Evolutionary conservation across 2,113 vertebrate genomes (phyloP), one percentile per base, ranked within the genome.

Genomic region (Colistium nudipinnis): DNA sequence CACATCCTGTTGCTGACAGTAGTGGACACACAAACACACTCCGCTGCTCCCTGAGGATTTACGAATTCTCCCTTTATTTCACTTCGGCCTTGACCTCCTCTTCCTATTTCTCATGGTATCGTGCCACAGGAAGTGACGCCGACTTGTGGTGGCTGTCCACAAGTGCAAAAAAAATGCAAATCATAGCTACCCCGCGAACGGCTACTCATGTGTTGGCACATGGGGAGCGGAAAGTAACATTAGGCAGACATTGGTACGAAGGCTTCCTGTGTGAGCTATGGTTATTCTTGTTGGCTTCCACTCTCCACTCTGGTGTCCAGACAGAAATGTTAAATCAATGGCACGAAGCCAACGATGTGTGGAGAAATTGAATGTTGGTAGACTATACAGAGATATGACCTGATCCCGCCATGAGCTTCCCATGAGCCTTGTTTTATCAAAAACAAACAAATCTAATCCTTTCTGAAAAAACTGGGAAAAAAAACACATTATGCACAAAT

Each of bases 1-100:
- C 79, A 81, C 44, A 75, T 87, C 85, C 84, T 88, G 77, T 76
- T 12, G 27, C 73, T 70, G 71, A 74, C 44, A 49, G 36, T 19
- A 16, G 48, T 13, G 38, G 52, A 82, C 78, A 80, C 39, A 19
- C 6, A 28, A 74, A 67, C 70, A 49, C 45, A 8, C 17, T n/a
- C n/a, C n/a, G 55, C 59, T 62, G 57, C 33, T 63, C 66, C 30
- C 62, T 24, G 27, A 43, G 83, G 75, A 78, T 47, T 62, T 72
- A 27, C 63, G 35, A 65, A 51, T 67, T 54, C 9, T 30, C 36
- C 51, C 66, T 62, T 54, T 67, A 43, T 41, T 80, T 57, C 54
- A 57, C 27, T 60, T 36, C n/a, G 33, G 60, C 54, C 33, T n/a
- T 64, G 62, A 64, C 51, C 49, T 22, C 65, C 31, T 51, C 44